Base-by-base conservation (phyloP, 1,140 invertebrate species). In the Drosophila tristis region DNA sequence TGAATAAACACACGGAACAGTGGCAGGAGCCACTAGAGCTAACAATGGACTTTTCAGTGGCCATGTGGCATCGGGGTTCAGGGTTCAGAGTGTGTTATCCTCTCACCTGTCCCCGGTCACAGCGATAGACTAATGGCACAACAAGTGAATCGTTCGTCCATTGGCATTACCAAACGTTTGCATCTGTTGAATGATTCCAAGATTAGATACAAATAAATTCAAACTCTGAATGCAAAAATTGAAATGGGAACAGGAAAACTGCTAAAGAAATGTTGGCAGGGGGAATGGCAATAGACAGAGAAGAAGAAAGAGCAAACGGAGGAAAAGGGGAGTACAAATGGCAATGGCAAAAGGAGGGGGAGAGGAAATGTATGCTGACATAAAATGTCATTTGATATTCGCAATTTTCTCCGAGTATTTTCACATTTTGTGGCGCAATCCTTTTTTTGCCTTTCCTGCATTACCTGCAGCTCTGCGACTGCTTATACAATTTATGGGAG, bases 401-500 rank as follows among this genome's bases (percentile, higher is more conserved):
- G 31, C 31, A 35, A 2, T 35, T 3, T 35, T 4, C 31, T 9
- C 4, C 31, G 31, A 11, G 31, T 35, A 8, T 35, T 8, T 9
- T 35, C 31, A 9, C 11, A 11, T 39, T 39, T 39, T 39, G 35
- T 39, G 35, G 35, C 35, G 35, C 11, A 39, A 11, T 39, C 35
- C 35, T 11, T 39, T 35, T 39, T 4, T 11, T 29, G 26, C 1
- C 5, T 29, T 29, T 29, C 67, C 67, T 50, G 57, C n/a, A 20
- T 20, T 20, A 44, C 23, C 23, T 25, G 13, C 73, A 58, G 20
- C 67, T 73, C 70, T 62, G 29, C 68, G 54, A 63, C 31, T 43
- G 45, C 70, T 74, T 64, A 63, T 43, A 74, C 68, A 74, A 74
- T 73, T 74, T 64, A 74, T 74, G 70, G 49, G n/a, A 13, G 35